Evolutionary conservation across 1,140 invertebrate genomes (phyloP).

Genomic region (Onthophagus taurus): DNA sequence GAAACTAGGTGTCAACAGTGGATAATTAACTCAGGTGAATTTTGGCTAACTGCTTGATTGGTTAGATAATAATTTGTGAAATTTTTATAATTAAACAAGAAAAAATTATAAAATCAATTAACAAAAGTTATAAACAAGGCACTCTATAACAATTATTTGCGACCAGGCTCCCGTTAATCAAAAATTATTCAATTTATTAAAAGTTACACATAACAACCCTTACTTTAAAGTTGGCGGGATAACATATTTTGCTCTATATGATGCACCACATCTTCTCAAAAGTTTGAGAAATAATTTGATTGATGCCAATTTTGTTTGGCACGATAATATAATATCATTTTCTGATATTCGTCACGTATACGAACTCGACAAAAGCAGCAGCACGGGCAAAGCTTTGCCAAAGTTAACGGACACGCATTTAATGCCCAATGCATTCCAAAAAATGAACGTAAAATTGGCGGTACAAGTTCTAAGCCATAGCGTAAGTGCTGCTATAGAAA

Average conservation of each 20-base stretch:
- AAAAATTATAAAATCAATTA: too few species aligned
- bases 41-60: too few species aligned
- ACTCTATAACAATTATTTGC: slow-evolving; percentile 4
- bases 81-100: too few species aligned
- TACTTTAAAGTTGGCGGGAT: slow-evolving; percentile 7
- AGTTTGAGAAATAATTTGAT: slow-evolving; percentile 13
- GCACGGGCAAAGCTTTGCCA: slow-evolving; percentile 15
- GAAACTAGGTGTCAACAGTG: too few species aligned
- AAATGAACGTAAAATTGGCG: slow-evolving; percentile 28
- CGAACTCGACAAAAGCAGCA: slow-evolving; percentile 12
- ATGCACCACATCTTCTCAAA: slow-evolving; percentile 13
- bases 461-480: slow-evolving; percentile 25
- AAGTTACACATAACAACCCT: background rate
- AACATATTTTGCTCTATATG: slow-evolving; percentile 11
- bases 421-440: slow-evolving; percentile 27
- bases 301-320: slow-evolving; percentile 6
- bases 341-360: background rate
- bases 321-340: background rate
- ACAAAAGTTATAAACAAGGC: too few species aligned
- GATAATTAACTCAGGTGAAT: too few species aligned
- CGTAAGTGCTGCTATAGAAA: slow-evolving; percentile 22
- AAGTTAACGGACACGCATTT: slow-evolving; percentile 26
- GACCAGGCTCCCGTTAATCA: slow-evolving; percentile 9
- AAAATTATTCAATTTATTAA: slow-evolving; percentile 9
- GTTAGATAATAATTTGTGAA: too few species aligned